Evolutionary conservation across 2,113 vertebrate genomes (phyloP), one percentile per base, ranked within the genome.

Genomic region (Lasiurus borealis): DNA sequence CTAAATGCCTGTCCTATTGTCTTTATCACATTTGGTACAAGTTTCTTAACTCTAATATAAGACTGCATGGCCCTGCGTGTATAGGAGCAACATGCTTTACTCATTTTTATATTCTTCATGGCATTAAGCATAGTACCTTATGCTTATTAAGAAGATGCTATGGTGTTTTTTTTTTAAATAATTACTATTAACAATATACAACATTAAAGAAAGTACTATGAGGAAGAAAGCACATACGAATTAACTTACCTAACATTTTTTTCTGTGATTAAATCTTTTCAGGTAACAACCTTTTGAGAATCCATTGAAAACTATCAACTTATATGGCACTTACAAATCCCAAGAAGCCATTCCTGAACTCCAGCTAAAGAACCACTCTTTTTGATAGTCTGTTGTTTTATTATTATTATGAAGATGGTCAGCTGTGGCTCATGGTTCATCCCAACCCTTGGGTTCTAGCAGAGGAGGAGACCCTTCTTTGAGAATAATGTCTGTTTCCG

Each of bases 171-270:
- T 44, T 76, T 66, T 19, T 2, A 9, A 69, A 11, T 21, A 72
- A 68, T 91, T 73, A 19, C 8, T 52, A 50, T 62, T 91, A 93
- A 86, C 12, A 84, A 77, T 73, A 81, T 14, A 76, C 57, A 93
- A 64, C 50, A 85, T 29, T 96, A 64, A 84, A 77, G 46, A 52
- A 92, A 76, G 10, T 48, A 29, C 19, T 68, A 27, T 52, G n/a
- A 19, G 44, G 73, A 64, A 72, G n/a, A 91, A 88, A 50, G 23
- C 27, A 91, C 15, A 14, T 13, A 36, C 2, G 34, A 48, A 78
- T 91, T 77, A 85, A 73, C 59, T 91, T 77, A 85, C 66, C 59
- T 77, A 59, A 44, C 13, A 40, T 44, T 52, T 62, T 46, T 69
- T 85, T 93, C 57, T 31, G 3, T 64, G 64, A n/a, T 89, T 71